Evolutionary conservation across 92 coral and sea anemone genomes (phyloP), one percentile per base, ranked within the genome.

Genomic region (Paragorgia papillata): DNA sequence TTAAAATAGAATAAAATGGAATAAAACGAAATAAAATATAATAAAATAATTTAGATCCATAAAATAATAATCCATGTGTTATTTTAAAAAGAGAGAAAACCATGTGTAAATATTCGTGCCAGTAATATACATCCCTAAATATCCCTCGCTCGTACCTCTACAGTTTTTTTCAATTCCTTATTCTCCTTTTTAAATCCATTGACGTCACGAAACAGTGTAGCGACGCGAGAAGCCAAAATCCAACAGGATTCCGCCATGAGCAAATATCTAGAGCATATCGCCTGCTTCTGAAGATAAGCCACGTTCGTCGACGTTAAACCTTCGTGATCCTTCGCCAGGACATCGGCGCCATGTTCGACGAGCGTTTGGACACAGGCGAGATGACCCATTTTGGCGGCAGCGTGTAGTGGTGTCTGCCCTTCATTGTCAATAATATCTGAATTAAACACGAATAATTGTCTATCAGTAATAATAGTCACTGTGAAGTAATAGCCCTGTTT

Each of bases 301-400:
- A 87, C 85, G 49, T 89, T 96, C 8, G 94, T 86, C 49, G 97
- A 81, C 9, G 94, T 90, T 25, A 65, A 77, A 33, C 98, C 95
- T 35, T 88, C 97, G 66, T 87, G 89, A 82, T 90, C 95, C 12
- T 82, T 86, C 14, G 76, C 70, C 27, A 89, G 84, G 80, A 94
- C 92, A 86, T 94, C 97, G 85, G 79, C 87, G 48, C 76, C 82
- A 79, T 80, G 87, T 53, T 94, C 98, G 25, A 94, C 95, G 29
- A 94, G 86, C 28, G 90, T 80, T 53, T 94, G 98, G 21, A 94
- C 76, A 37, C 98, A 94, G 39, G 87, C 73, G 57, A 91, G 55
- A 66, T 91, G 97, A 33, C 98, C 98, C 80, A 91, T 91, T 29
- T 92, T 83, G 54, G 98, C 98, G 0, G 98, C 97, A 15, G 87